Evolutionary conservation across 2,113 vertebrate species (phyloP).

Genomic region (Trichomycterus rosablanca): DNA sequence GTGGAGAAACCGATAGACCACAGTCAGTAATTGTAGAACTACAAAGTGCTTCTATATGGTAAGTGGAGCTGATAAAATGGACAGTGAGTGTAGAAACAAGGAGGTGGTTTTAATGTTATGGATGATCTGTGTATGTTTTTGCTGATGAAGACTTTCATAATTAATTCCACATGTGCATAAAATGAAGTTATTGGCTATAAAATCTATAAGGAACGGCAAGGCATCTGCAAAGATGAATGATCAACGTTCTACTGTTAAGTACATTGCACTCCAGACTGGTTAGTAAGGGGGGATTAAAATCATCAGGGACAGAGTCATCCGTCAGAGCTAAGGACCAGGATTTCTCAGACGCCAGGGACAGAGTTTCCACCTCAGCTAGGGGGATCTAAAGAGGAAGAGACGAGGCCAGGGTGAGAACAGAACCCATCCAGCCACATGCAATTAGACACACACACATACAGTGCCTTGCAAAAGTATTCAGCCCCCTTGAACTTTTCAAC

Average conservation of each 20-base stretch:
- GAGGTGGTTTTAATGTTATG: no score
- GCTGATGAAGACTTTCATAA: no score
- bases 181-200: conserved; percentile 67
- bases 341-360: conserved; percentile 98
- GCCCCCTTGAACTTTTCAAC: no score
- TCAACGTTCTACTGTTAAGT: conserved; percentile 72
- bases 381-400: conserved; percentile 97
- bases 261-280: conserved; percentile 95
- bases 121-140: no score
- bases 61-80: no score
- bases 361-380: conserved; percentile 99
- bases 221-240: conserved; percentile 58
- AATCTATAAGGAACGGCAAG: conserved; percentile 57
- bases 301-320: conserved; percentile 92
- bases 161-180: no score
- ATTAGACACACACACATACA: conserved; percentile 34
- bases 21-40: no score
- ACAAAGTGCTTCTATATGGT: no score
- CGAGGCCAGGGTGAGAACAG: conserved; percentile 77
- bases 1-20: no score
- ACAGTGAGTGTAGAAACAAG: no score
- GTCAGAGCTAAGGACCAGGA: conserved; percentile 98
- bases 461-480: no score
- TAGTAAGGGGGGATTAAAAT: conserved; percentile 92
- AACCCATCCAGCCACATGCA: conserved; percentile 54